phyloP scores from a whole-genome alignment of 2,888 invertebrate genomes.

The Philereme transversata region DNA sequence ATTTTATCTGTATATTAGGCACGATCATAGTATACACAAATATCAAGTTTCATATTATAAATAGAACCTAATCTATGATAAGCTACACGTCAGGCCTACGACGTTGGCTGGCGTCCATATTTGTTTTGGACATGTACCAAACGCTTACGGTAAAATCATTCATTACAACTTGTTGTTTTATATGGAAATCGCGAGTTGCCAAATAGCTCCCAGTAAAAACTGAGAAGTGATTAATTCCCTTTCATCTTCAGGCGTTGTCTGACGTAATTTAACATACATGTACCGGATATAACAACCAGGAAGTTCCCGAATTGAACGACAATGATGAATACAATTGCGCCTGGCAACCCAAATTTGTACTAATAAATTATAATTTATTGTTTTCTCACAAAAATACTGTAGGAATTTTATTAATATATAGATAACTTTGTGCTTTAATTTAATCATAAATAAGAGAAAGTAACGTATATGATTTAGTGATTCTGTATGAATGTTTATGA shows the following conservation, averaged over 20 bases:
- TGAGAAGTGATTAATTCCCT: constrained; percentile 2
- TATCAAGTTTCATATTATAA: constrained; percentile 5
- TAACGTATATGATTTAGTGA: no score
- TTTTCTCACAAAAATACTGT: no score
- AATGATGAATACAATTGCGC: constrained; percentile 5
- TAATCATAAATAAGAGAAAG: no score
- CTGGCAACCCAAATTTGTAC: not conserved
- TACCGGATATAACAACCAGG: constrained; percentile 6
- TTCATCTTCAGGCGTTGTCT: constrained; percentile 7
- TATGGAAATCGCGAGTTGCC: constrained; percentile 2
- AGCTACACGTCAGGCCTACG: constrained; percentile 16
- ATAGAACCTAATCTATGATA: constrained; percentile 7
- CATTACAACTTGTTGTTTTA: constrained; percentile 19
- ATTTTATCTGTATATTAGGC: not conserved
- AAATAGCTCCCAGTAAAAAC: constrained; percentile 1
- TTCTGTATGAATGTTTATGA: no score
- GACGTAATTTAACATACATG: constrained; percentile 1
- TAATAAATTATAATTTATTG: no score
- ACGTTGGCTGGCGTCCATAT: constrained; percentile 24
- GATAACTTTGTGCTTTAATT: no score
- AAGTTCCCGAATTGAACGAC: constrained; percentile 9
- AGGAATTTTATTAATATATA: no score
- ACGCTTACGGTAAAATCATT: constrained; percentile 25
- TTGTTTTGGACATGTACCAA: constrained; percentile 26
- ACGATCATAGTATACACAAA: not conserved